Conservation (phyloP, 1,140 invertebrate genomes). For the Lysiphlebus fabarum region DNA sequence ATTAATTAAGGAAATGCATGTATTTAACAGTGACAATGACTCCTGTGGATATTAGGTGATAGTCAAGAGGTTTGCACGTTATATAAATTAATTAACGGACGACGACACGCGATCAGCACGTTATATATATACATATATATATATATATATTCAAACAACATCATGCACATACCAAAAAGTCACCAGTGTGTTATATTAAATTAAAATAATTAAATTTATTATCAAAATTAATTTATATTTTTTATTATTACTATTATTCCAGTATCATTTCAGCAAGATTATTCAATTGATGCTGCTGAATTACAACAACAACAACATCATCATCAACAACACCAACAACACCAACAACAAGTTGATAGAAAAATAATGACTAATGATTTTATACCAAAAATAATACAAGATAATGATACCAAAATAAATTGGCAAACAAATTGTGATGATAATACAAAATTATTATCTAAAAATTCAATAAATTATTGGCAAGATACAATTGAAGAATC, state of each 20-base stretch:
- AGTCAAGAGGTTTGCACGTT: constrained; percentile 19
- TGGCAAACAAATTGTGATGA: constrained; percentile 4
- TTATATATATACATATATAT: constrained; percentile 1
- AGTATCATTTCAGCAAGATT: constrained; percentile 50
- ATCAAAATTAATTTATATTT: too few relatives aligned
- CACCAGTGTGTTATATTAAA: too few relatives aligned
- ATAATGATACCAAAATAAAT: neutral
- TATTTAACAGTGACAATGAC: constrained; percentile 14
- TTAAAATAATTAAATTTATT: too few relatives aligned
- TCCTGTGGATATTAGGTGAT: constrained; percentile 18
- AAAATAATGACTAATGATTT: too few relatives aligned
- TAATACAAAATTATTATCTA: neutral
- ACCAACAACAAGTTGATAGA: too few relatives aligned
- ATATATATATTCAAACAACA: neutral
- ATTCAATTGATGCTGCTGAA: constrained; percentile 40
- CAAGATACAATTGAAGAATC: constrained; percentile 2
- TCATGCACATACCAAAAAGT: neutral
- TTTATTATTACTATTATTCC: too few relatives aligned
- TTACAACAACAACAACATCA: constrained; percentile 15
- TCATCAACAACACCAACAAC: too few relatives aligned
- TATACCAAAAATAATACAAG: neutral
- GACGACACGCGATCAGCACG: constrained; percentile 38
- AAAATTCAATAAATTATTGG: constrained; percentile 7
- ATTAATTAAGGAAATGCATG: constrained; percentile 20
- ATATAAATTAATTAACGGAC: constrained; percentile 41